phyloP scores from a whole-genome alignment of 2,797 vertebrate genomes.

The Hylomyscus alleni region DNA sequence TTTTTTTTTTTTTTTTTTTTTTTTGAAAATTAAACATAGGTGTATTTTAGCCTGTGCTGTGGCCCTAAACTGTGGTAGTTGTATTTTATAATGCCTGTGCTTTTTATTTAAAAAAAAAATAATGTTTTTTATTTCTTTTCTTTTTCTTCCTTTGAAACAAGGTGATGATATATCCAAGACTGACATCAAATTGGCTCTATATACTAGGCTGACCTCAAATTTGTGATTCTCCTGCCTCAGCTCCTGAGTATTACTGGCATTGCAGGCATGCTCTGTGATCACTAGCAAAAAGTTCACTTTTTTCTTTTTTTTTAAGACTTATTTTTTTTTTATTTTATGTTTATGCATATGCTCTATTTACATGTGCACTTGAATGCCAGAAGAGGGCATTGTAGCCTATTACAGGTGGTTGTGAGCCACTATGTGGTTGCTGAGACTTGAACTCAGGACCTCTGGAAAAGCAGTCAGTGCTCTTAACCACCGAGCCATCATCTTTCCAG shows the following conservation, averaged over 20 bases:
- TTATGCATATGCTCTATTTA: too few relatives aligned
- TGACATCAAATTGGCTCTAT: not conserved
- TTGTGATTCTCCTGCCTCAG: not conserved
- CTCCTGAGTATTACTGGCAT: not conserved
- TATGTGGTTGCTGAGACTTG: too few relatives aligned
- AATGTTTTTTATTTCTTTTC: not conserved
- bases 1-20: not conserved
- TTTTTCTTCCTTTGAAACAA: not conserved
- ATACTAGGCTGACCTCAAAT: not conserved
- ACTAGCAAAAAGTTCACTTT: not conserved
- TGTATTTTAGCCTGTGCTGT: not conserved
- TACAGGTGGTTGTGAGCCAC: too few relatives aligned
- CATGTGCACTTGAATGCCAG: too few relatives aligned
- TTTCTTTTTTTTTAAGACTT: too few relatives aligned
- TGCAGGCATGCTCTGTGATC: not conserved
- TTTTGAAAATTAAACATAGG: slow-evolving; percentile 19
- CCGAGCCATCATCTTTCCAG: too few relatives aligned
- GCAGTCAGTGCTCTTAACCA: too few relatives aligned
- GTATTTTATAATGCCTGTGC: slow-evolving; percentile 13
- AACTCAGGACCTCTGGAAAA: too few relatives aligned
- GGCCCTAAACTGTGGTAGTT: not conserved
- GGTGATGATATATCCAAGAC: not conserved
- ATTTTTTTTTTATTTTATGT: too few relatives aligned
- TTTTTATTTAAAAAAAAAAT: not conserved
- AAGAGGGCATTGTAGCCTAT: too few relatives aligned